These are phyloP conservation scores for Brachionus rotundiformis DNA, from an alignment of 1,140 invertebrate species.

Conservation along the genomic window DNA sequence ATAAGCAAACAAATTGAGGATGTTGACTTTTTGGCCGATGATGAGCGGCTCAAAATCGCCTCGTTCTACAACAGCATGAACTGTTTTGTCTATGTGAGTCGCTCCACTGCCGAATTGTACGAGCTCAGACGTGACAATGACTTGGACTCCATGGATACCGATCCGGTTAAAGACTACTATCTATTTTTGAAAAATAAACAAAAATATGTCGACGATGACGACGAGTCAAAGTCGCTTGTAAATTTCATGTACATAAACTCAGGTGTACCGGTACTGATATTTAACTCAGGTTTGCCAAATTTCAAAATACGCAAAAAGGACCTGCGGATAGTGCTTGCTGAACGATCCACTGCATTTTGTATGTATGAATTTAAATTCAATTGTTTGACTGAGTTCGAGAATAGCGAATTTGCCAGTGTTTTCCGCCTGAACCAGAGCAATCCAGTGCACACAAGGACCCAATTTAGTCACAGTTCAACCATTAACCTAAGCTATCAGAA, in stretches of 20 bases:
- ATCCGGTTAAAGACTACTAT: constrained; percentile 43
- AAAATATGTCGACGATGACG: background rate
- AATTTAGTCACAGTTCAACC: background rate
- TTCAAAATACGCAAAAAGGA: background rate
- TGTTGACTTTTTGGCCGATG: background rate
- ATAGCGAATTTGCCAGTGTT: background rate
- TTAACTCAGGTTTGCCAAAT: constrained; percentile 23
- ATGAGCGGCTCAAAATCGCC: background rate
- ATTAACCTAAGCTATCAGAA: constrained; percentile 38
- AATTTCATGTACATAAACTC: constrained; percentile 48
- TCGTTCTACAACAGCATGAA: constrained; percentile 46
- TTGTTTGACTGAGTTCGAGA: constrained; percentile 26
- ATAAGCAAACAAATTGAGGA: background rate
- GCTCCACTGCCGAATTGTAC: constrained; percentile 34
- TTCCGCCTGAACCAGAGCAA: background rate
- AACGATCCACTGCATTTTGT: constrained; percentile 34
- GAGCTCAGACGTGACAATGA: constrained; percentile 29
- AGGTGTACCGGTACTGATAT: constrained; percentile 40
- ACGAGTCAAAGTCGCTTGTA: constrained; percentile 30
- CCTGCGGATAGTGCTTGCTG: constrained; percentile 32
- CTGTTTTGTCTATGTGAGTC: constrained; percentile 42
- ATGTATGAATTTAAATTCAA: constrained; percentile 51
- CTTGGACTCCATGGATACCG: background rate
- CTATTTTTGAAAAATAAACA: constrained; percentile 16
- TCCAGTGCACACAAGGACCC: background rate